Conservation (phyloP, 1,140 invertebrate species). For the Zophobas atratus region DNA sequence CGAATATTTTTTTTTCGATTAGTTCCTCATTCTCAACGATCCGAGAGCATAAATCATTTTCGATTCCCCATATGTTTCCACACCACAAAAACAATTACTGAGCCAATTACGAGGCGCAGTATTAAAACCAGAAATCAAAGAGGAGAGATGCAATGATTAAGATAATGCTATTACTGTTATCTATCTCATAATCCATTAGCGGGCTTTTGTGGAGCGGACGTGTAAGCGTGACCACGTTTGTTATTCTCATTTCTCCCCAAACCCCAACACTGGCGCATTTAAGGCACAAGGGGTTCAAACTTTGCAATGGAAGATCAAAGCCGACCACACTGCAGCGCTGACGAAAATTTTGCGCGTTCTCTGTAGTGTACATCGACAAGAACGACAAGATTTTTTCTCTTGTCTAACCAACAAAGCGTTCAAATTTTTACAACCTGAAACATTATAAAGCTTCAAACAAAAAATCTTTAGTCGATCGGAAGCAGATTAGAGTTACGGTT, state of each 20-base stretch:
- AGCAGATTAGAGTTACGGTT: too few relatives aligned
- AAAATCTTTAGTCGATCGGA: too few relatives aligned
- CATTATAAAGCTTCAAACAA: too few relatives aligned
- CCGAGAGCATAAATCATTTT: constrained; percentile 43
- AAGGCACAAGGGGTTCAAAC: constrained; percentile 14
- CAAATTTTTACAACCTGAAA: too few relatives aligned
- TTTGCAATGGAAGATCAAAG: constrained; percentile 31
- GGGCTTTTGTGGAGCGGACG: constrained; percentile 52
- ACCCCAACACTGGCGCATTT: neutral
- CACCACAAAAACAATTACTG: constrained; percentile 55
- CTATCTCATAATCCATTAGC: constrained; percentile 57
- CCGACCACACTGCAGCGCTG: constrained; percentile 10
- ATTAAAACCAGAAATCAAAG: constrained; percentile 57
- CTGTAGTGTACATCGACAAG: neutral
- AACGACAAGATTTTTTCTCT: too few relatives aligned
- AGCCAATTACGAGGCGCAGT: constrained; percentile 53
- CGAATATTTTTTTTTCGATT: constrained; percentile 25
- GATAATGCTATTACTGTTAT: constrained; percentile 55
- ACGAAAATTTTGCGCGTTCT: constrained; percentile 17
- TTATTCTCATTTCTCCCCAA: constrained; percentile 30
- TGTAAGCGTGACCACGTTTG: constrained; percentile 56
- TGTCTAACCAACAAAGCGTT: too few relatives aligned
- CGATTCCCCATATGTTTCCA: constrained; percentile 49
- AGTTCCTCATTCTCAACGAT: constrained; percentile 25
- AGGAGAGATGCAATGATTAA: constrained; percentile 52